A percentile compares a stretch with the other conserved stretches of the same genome.
phyloP scores from a whole-genome alignment of 2,797 vertebrate genomes.

The Platalea minor region DNA sequence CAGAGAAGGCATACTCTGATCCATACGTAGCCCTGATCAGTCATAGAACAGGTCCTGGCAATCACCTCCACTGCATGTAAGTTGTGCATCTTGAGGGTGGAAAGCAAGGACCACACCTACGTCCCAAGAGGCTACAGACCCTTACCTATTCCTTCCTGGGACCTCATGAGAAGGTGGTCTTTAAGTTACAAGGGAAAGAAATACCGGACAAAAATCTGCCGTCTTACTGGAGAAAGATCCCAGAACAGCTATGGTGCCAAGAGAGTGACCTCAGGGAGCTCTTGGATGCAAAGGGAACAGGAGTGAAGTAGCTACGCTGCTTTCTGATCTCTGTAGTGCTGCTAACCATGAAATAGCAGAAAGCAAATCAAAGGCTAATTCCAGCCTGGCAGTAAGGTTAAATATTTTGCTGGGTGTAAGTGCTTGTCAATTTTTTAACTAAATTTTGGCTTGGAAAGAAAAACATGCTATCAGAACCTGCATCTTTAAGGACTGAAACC shows the following conservation, averaged over 20 bases:
- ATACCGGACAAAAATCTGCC: neutral
- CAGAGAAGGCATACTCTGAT: neutral
- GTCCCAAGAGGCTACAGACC: neutral
- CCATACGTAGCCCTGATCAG: neutral
- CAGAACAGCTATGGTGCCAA: neutral
- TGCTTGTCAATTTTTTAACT: conserved; percentile 53
- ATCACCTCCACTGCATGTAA: neutral
- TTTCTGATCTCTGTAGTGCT: neutral
- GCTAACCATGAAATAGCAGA: conserved; percentile 13
- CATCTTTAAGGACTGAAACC: conserved; percentile 71
- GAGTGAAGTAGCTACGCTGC: neutral
- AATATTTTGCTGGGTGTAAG: conserved; percentile 55
- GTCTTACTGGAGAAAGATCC: neutral
- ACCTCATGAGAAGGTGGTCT: neutral
- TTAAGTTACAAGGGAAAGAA: neutral
- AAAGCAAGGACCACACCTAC: neutral
- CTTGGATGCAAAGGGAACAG: neutral
- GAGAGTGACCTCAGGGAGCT: neutral
- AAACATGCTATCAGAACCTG: conserved; percentile 67
- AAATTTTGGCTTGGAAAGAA: conserved; percentile 64
- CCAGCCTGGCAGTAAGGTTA: conserved; percentile 52
- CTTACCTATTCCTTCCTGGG: neutral
- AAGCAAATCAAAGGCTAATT: conserved; percentile 45
- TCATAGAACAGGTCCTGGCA: neutral
- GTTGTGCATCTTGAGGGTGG: neutral